Percentiles rank a stretch among this genome's conserved stretches.
Evolutionary conservation across 2,888 invertebrate species (phyloP).

Genomic region (Bombyx huttoni): DNA sequence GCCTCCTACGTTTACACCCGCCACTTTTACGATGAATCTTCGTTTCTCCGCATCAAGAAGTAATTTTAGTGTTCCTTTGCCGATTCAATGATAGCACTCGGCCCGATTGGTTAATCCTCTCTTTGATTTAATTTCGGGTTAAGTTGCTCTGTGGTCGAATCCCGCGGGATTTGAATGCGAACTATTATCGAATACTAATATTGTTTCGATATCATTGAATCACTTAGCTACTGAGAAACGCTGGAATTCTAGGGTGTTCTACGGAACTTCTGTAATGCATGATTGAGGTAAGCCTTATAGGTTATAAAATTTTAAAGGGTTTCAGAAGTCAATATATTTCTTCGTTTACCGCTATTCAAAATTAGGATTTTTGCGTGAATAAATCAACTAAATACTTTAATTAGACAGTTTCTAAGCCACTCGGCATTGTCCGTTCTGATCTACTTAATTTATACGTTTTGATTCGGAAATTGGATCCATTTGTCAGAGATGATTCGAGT

Average conservation of each 20-base stretch:
- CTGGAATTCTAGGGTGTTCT: conserved; percentile 6
- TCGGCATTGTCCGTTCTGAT: too few species aligned
- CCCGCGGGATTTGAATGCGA: conserved; percentile 50
- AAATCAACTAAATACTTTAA: too few species aligned
- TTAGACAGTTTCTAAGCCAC: too few species aligned
- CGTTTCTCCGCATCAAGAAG: conserved; percentile 73
- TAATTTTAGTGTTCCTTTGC: conserved; percentile 72
- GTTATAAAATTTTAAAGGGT: too few species aligned
- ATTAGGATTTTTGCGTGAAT: too few species aligned
- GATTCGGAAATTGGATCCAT: too few species aligned
- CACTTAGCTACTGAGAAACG: not conserved
- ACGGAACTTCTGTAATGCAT: too few species aligned
- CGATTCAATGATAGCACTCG: conserved; percentile 73
- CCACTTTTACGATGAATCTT: conserved; percentile 73
- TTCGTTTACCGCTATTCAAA: too few species aligned
- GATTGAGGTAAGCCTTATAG: too few species aligned
- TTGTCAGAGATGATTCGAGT: too few species aligned
- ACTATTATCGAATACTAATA: conserved; percentile 5
- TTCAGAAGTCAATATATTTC: too few species aligned
- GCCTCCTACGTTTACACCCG: conserved; percentile 33
- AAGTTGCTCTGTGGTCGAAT: conserved; percentile 59
- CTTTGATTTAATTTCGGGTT: conserved; percentile 73
- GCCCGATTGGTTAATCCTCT: conserved; percentile 69
- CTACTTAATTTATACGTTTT: too few species aligned
- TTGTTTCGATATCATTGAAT: not conserved